Evolutionary conservation across 1,140 invertebrate genomes (phyloP).

Genomic region (Cylas formicarius): DNA sequence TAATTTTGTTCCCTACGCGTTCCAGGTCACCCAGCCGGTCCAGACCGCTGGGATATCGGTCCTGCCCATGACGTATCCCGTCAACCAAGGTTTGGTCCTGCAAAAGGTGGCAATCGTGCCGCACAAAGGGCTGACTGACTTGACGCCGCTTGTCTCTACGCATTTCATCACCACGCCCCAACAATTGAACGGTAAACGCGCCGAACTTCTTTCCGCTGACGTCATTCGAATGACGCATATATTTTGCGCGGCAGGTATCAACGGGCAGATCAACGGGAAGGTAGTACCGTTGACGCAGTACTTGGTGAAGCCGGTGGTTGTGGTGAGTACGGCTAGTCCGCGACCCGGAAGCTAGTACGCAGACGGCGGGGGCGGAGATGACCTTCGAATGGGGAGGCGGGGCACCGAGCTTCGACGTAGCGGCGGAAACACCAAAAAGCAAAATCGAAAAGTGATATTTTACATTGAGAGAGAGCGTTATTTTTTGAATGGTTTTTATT

Average conservation of each 20-base stretch:
- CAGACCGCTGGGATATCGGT: slow-evolving; percentile 36
- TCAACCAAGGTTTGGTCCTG: slow-evolving; percentile 34
- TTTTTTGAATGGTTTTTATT: slow-evolving; percentile 13
- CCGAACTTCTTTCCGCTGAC: neutral
- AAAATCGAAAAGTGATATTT: slow-evolving; percentile 8
- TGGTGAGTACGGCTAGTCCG: slow-evolving; percentile 35
- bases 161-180: slow-evolving; percentile 36
- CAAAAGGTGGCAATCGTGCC: slow-evolving; percentile 37
- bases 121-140: slow-evolving; percentile 31
- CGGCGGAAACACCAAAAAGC: neutral
- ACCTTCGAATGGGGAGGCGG: neutral
- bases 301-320: slow-evolving; percentile 39
- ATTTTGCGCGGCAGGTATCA: slow-evolving; percentile 11
- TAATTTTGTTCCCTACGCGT: slow-evolving; percentile 12
- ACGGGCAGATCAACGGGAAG: slow-evolving; percentile 27
- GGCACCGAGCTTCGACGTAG: neutral
- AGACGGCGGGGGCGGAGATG: neutral
- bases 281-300: slow-evolving; percentile 40
- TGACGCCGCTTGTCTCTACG: slow-evolving; percentile 34
- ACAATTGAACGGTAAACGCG: slow-evolving; percentile 31
- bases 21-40: slow-evolving; percentile 28
- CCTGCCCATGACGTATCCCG: slow-evolving; percentile 33
- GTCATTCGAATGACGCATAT: neutral
- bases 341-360: slow-evolving; percentile 34
- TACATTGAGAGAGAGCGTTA: slow-evolving; percentile 9